These are phyloP conservation scores for Peromyscus leucopus DNA, from an alignment of 2,113 vertebrate genomes.

Conservation along the genomic window DNA sequence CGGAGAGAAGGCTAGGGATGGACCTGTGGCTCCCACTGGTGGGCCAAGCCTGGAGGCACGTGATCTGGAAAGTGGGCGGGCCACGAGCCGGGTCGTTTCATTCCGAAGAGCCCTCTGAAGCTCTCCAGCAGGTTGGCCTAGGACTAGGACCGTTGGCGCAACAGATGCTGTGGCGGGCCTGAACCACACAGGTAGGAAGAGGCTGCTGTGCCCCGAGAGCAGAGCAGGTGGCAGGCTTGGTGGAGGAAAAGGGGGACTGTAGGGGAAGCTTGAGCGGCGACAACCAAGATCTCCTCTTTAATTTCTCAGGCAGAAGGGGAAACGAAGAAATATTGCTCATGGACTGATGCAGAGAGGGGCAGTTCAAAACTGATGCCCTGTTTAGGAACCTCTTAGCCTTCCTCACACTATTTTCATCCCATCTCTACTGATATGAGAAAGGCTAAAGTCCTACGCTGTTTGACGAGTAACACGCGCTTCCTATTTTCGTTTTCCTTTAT, in stretches of 20 bases:
- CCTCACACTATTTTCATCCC: background rate
- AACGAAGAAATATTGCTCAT: fast-evolving
- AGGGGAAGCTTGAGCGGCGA: background rate
- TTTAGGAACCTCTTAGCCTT: background rate
- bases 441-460: background rate
- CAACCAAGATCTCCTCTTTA: background rate
- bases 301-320: background rate
- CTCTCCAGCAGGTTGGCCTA: background rate
- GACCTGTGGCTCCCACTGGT: fast-evolving
- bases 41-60: background rate
- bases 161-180: background rate
- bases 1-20: fast-evolving
- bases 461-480: background rate
- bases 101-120: background rate
- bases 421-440: background rate
- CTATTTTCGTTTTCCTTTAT: background rate
- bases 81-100: background rate
- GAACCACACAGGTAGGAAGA: background rate
- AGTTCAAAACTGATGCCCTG: background rate
- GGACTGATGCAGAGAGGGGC: background rate
- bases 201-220: background rate
- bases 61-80: background rate
- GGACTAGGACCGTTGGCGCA: background rate
- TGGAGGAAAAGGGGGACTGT: background rate
- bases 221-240: background rate